Percentiles rank a stretch among this genome's conserved stretches.
These are phyloP conservation scores for Melieria picta DNA, from an alignment of 2,888 invertebrate species.

Conservation along the genomic window DNA sequence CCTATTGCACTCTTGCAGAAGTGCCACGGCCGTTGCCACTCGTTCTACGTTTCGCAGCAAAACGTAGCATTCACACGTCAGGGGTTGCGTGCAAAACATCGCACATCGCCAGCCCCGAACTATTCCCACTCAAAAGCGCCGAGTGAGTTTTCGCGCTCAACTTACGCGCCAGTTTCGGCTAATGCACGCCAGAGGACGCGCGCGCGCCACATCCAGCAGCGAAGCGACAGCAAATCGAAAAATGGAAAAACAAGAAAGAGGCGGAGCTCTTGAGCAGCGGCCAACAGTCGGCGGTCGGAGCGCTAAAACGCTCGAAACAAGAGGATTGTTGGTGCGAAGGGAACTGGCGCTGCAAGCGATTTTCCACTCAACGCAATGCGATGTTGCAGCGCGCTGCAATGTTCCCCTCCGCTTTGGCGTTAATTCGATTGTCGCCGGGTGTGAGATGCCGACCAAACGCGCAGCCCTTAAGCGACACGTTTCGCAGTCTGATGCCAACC, in stretches of 20 bases:
- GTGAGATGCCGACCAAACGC: constrained; percentile 35
- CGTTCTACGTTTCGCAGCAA: too few species aligned
- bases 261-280: constrained; percentile 52
- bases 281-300: neutral
- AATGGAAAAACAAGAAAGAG: constrained; percentile 50
- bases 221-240: constrained; percentile 1
- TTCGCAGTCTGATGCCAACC: constrained; percentile 16
- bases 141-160: neutral
- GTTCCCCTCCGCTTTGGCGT: constrained; percentile 4
- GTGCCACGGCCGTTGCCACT: too few species aligned
- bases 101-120: neutral
- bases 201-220: neutral
- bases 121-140: constrained; percentile 8
- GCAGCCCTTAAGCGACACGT: constrained; percentile 53
- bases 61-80: neutral
- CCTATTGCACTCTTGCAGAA: too few species aligned
- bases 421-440: constrained; percentile 19
- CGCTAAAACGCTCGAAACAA: neutral
- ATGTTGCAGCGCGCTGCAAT: constrained; percentile 15
- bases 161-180: neutral
- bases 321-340: neutral
- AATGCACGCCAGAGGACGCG: constrained; percentile 23
- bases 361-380: constrained; percentile 22
- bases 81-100: constrained; percentile 12
- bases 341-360: neutral